Evolutionary conservation across 2,888 invertebrate species (phyloP).

Genomic region (Tinea trinotella): DNA sequence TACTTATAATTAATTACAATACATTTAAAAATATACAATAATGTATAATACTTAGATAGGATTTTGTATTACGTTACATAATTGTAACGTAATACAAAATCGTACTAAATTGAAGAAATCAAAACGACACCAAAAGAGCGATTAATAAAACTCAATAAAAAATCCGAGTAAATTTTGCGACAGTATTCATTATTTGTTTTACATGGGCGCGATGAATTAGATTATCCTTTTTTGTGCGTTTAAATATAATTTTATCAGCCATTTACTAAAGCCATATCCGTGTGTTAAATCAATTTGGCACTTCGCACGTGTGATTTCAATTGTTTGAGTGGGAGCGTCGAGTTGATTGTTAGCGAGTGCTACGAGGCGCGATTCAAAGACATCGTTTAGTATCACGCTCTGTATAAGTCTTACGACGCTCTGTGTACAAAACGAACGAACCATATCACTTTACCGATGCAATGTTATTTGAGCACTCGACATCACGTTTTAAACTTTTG

Average conservation of each 20-base stretch:
- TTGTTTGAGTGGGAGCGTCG: background rate
- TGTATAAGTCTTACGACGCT: background rate
- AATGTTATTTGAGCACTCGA: too few relatives aligned
- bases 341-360: background rate
- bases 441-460: too few relatives aligned
- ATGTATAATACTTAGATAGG: too few relatives aligned
- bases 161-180: too few relatives aligned
- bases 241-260: background rate
- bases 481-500: too few relatives aligned
- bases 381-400: background rate
- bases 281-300: background rate
- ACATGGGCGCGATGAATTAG: background rate
- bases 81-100: too few relatives aligned
- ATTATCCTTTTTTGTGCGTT: background rate
- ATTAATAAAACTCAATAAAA: too few relatives aligned
- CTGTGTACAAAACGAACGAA: background rate
- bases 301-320: background rate
- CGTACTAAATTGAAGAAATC: too few relatives aligned
- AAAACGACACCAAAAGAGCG: too few relatives aligned
- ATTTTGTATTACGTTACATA: too few relatives aligned
- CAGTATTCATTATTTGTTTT: background rate
- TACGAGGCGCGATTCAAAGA: background rate
- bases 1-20: too few relatives aligned
- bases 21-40: too few relatives aligned
- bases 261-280: background rate